Base-by-base conservation (phyloP, 2,113 vertebrate species). In the Vidua chalybeata region DNA sequence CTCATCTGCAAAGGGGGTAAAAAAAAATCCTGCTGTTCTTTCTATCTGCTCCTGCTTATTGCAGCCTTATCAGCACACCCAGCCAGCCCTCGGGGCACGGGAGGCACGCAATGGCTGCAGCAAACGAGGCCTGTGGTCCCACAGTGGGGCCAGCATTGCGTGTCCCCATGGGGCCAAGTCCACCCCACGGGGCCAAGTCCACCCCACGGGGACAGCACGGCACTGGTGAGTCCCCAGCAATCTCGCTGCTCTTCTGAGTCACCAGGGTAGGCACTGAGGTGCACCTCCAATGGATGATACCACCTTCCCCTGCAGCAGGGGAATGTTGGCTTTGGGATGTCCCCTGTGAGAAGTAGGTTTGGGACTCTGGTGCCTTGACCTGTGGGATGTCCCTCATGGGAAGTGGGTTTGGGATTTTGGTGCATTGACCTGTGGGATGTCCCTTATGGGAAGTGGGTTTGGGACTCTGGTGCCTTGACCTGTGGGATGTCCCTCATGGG, bases 71-170 rank as follows among this genome's bases (percentile, higher is more conserved):
- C 95, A 93, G 93, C 73, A 69, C 27, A 2, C 13, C 23, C 74
- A 39, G 43, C 2, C 63, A 39, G 48, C n/a, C 78, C 43, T 6
- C 18, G 7, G 63, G 66, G 76, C 61, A 17, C 2, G 11, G 27
- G 31, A 92, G 84, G 87, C 91, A 95, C 8, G 41, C 90, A 63
- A 90, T 1, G 46, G 37, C 59, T 64, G 56, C 43, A 41, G 73
- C 54, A 35, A 28, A n/a, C 0, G 1, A 12, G 23, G 5, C 45
- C 26, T 37, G 41, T 21, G 54, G 28, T 46, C 41, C 67, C 54
- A 5, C 31, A 31, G 63, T 10, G 5, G 66, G 52, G 15, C 20
- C 19, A 4, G 63, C 37, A 13, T 3, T 0, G 3, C 1, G 0
- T 76, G n/a, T 54, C 67, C 41, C 28, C 37, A 9, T 6, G 0